Evolutionary conservation across 2,797 vertebrate species (phyloP).

Genomic region (Apogon talboti): DNA sequence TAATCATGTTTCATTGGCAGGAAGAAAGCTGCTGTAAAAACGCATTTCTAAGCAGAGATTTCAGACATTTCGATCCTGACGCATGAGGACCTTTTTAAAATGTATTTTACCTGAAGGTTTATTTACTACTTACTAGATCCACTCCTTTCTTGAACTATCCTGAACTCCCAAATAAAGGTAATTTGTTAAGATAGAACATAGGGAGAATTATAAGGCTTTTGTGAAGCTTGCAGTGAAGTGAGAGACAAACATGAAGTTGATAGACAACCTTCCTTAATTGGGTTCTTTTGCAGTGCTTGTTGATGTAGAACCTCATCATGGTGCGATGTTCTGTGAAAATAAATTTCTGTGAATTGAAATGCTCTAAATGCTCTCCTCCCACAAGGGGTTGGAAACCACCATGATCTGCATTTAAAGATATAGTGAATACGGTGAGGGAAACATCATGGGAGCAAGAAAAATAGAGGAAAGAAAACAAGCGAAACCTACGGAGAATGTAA

Average conservation of each 20-base stretch:
- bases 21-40: too few species aligned
- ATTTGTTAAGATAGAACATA: constrained; percentile 9
- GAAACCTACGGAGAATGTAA: not conserved
- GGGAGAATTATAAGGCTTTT: constrained; percentile 18
- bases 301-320: constrained; percentile 57
- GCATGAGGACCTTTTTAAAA: not conserved
- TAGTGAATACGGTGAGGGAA: too few species aligned
- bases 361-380: not conserved
- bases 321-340: constrained; percentile 48
- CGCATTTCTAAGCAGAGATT: too few species aligned
- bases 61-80: not conserved
- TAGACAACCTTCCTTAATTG: constrained; percentile 66
- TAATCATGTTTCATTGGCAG: not conserved
- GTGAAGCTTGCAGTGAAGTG: constrained; percentile 7
- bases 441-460: too few species aligned
- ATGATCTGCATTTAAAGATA: not conserved
- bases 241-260: constrained; percentile 51
- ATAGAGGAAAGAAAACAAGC: not conserved
- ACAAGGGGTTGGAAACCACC: not conserved
- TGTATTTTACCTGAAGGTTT: not conserved
- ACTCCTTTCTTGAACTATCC: not conserved
- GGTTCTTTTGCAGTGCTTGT: constrained; percentile 47
- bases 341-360: constrained; percentile 57
- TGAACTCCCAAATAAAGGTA: not conserved
- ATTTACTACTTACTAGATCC: not conserved